Conservation (phyloP, 2,113 vertebrate genomes). For the Elgaria multicarinata region DNA sequence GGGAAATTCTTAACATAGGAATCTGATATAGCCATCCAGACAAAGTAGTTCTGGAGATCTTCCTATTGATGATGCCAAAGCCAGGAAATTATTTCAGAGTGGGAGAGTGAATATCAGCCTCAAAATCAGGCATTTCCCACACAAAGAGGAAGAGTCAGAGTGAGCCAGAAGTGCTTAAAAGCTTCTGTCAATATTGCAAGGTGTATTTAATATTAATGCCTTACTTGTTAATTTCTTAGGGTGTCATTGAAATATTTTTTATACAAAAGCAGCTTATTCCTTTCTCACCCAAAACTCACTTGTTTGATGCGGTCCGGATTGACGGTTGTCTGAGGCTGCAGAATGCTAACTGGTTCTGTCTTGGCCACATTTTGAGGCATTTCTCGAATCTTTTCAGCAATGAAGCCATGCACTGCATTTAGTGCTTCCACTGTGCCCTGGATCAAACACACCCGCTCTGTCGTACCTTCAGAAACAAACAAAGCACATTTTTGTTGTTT, state of each 20-base stretch:
- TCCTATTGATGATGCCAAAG: background rate
- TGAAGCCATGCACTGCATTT: slow-evolving; percentile 99
- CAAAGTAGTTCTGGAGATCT: background rate
- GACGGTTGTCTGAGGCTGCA: slow-evolving; percentile 98
- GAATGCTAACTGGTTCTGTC: slow-evolving; percentile 98
- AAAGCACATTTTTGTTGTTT: slow-evolving; percentile 33
- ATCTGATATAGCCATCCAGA: background rate
- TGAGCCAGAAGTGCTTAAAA: background rate
- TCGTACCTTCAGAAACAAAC: slow-evolving; percentile 87
- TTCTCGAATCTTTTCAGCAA: slow-evolving; percentile 98
- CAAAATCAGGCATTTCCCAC: background rate
- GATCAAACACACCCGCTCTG: slow-evolving; percentile 98
- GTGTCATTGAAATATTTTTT: slow-evolving; percentile 52
- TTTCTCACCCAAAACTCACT: slow-evolving; percentile 85
- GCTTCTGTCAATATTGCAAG: slow-evolving; percentile 37
- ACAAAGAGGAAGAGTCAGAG: slow-evolving; percentile 28
- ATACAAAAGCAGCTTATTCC: slow-evolving; percentile 67
- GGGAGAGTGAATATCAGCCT: background rate
- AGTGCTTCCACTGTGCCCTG: slow-evolving; percentile 98
- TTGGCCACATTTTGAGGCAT: slow-evolving; percentile 99
- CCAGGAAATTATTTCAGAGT: background rate
- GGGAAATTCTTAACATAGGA: background rate
- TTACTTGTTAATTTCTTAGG: slow-evolving; percentile 55
- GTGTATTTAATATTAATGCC: slow-evolving; percentile 31
- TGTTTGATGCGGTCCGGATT: slow-evolving; percentile 99